Evolutionary conservation across 2,113 vertebrate genomes (phyloP).

Genomic region (Corynorhinus townsendii): DNA sequence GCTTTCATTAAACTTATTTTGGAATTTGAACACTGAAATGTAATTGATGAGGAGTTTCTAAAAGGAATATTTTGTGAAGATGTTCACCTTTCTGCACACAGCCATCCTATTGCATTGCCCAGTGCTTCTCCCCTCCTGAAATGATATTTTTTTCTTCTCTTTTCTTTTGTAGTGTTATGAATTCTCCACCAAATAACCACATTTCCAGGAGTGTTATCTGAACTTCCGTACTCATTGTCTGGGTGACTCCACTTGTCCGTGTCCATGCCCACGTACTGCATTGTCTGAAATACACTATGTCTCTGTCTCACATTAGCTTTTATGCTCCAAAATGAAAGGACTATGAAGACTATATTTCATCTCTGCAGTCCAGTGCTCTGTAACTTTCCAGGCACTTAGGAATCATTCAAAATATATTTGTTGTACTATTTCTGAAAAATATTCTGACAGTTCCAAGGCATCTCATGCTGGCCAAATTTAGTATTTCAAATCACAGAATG

Average conservation of each 20-base stretch:
- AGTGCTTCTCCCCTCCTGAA: neutral
- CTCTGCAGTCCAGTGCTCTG: neutral
- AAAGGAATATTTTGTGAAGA: neutral
- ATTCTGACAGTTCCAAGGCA: neutral
- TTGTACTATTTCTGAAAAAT: neutral
- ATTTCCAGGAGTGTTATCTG: neutral
- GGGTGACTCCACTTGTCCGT: fast-evolving
- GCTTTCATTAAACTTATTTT: neutral
- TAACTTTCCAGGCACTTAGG: neutral
- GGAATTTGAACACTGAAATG: neutral
- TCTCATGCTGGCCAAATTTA: neutral
- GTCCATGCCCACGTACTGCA: fast-evolving
- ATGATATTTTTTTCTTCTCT: neutral
- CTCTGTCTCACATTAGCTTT: neutral
- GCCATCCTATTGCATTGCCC: too few relatives aligned
- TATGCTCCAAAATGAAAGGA: neutral
- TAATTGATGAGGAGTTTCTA: neutral
- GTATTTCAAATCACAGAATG: neutral
- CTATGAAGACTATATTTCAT: neutral
- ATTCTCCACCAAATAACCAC: neutral
- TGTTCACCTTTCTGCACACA: neutral
- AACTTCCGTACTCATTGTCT: fast-evolving
- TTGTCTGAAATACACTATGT: neutral
- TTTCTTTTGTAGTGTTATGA: neutral
- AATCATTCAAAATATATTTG: neutral